Base-by-base conservation (phyloP, 53 echinoderm and acorn worm genomes). In the Henricia sp. region DNA sequence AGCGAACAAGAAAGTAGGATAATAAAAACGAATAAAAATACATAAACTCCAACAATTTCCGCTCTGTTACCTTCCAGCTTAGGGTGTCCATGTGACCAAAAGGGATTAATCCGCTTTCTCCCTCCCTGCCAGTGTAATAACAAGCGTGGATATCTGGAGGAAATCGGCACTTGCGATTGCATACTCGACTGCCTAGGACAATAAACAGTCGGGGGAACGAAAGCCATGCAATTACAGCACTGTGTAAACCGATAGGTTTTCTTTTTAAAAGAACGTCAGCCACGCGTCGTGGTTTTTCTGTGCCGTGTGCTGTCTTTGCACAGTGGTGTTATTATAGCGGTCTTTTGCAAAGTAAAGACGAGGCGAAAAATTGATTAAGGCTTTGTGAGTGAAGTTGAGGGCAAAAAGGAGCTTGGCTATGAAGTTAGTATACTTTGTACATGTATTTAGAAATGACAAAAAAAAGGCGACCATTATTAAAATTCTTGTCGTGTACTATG, bases 261-360 rank as follows among this genome's bases (percentile, higher is more conserved):
- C 17, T 10, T 55, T 20, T 19, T 56, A 12, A 16, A 9, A 56
- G 56, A 20, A 28, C 27, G 56, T 56, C 9, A 25, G n/a, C 9
- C 56, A 56, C 6, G 65, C 20, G 67, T 23, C 24, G 57, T 50
- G 4, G 30, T 37, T 37, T 16, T 51, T 25, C 50, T 46, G 29
- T 10, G 28, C 37, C 53, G 43, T 42, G 59, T 38, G 59, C 38
- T 76, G 1, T 19, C n/a, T n/a, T n/a, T n/a, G n/a, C n/a, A n/a
- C n/a, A n/a, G 43, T 14, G 76, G 41, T 76, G 76, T 76, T 76
- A 58, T 58, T 30, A 14, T 76, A 76, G 76, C 76, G 76, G 76
- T 41, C 57, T 0, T 37, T 16, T 59, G 42, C 59, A 76, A 76
- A 76, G 76, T 57, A 58, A 76, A n/a, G n/a, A n/a, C n/a, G n/a